Evolutionary conservation across 1,140 invertebrate species (phyloP).

Genomic region (Meloidogyne exigua): DNA sequence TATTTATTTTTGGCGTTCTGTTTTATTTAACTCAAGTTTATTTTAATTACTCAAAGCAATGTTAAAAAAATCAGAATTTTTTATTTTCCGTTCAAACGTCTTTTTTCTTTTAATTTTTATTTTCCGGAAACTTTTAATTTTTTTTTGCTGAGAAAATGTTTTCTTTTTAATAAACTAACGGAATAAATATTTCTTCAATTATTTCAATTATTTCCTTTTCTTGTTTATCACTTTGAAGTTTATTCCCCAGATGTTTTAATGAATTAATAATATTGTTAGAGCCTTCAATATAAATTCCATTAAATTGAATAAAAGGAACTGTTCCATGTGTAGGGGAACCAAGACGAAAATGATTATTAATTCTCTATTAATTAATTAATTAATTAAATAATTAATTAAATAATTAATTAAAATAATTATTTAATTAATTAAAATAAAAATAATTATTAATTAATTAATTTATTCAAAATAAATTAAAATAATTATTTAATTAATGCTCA

Average conservation of each 20-base stretch:
- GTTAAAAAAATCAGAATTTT: no score
- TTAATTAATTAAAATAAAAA: not conserved
- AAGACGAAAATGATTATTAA: not conserved
- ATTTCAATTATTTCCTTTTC: not conserved
- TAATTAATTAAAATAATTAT: not conserved
- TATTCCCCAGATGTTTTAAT: not conserved
- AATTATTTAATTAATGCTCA: not conserved
- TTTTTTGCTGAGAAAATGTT: no score
- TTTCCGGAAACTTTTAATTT: no score
- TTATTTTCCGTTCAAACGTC: no score
- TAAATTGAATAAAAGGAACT: not conserved
- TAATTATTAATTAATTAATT: not conserved
- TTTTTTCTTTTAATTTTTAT: no score
- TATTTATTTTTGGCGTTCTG: no score
- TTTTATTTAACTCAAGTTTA: no score
- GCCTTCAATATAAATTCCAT: not conserved
- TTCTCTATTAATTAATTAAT: not conserved
- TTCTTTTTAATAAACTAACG: not conserved
- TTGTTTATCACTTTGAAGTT: not conserved
- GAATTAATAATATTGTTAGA: not conserved
- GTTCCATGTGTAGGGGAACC: not conserved
- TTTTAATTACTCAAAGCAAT: no score
- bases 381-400: not conserved
- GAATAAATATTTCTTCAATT: not conserved
- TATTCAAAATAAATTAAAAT: no score